Evolutionary conservation across 2,113 vertebrate species (phyloP), one percentile per base, ranked within the genome.

Genomic region (Caloenas nicobarica): DNA sequence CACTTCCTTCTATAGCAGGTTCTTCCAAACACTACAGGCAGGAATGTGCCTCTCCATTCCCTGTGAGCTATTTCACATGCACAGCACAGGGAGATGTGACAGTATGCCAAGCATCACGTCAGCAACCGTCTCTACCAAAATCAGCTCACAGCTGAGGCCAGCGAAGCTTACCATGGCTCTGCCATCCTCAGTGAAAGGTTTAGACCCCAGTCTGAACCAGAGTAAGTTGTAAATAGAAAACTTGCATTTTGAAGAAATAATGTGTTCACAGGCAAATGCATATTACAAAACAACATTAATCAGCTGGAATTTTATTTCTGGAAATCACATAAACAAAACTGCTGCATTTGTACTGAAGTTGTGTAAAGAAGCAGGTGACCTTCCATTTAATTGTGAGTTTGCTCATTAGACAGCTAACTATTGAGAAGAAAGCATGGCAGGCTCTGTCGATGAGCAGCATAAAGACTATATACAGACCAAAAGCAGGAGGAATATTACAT

Each of bases 11-110:
- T 46, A 24, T 3, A 70, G 16, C 10, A 57, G n/a, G 16, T 38
- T 86, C 26, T 14, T 74, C 38, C 3, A 2, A 44, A 69, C 21
- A 28, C 6, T 34, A 11, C 19, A 56, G 11, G 10, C 7, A 8
- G 23, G 48, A 86, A 83, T 0, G 0, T 66, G 42, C 22, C 46
- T 86, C 19, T 16, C 10, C 6, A 2, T 42, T 40, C 31, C 26
- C 33, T 0, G 0, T 9, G 21, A 83, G 18, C n/a, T 56, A 10
- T 93, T 11, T 31, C 50, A 70, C 28, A 14, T 0, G 2, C 17
- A 46, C 0, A 1, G 31, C 15, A 50, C 51, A 53, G 33, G 33
- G 57, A 60, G 51, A 64, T 51, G 23, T 3, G 9, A 8, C 23
- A 50, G 25, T 16, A 22, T 40, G 13, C 17, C 18, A 50, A 29